Evolutionary conservation across 2,113 vertebrate genomes (phyloP).

Genomic region (Phaethornis superciliosus): DNA sequence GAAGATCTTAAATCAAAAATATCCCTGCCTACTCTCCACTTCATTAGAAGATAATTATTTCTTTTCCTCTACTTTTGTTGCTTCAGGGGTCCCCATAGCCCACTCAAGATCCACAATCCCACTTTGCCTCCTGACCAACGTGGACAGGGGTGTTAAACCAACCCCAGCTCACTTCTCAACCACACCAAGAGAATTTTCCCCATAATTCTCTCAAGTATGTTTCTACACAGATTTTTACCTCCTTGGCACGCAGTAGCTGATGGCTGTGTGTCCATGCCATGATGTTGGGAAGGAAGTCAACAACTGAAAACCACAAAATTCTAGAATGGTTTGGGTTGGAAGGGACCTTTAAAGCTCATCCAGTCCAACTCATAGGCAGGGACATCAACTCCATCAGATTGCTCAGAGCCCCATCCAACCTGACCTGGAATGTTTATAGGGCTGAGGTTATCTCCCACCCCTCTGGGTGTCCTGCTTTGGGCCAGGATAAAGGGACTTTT

Average conservation of each 20-base stretch:
- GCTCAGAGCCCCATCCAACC: too few relatives aligned
- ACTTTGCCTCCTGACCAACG: not conserved
- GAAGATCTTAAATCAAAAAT: not conserved
- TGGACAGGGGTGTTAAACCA: not conserved
- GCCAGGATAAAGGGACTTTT: too few relatives aligned
- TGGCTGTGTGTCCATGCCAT: rapidly evolving
- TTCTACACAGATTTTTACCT: not conserved
- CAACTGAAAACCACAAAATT: not conserved
- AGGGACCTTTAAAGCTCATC: too few relatives aligned
- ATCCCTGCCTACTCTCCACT: not conserved
- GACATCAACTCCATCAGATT: too few relatives aligned
- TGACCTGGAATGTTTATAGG: too few relatives aligned
- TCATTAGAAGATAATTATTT: not conserved
- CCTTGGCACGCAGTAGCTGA: not conserved
- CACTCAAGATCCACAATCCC: rapidly evolving
- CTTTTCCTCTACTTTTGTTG: not conserved
- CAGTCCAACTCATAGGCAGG: too few relatives aligned
- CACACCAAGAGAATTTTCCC: not conserved
- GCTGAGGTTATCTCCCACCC: too few relatives aligned
- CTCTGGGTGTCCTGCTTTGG: too few relatives aligned
- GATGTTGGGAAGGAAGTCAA: not conserved
- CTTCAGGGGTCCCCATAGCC: rapidly evolving
- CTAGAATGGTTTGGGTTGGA: too few relatives aligned
- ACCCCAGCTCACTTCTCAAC: not conserved
- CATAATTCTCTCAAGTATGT: not conserved